These are phyloP conservation scores for Anagyrus pseudococci DNA, from an alignment of 2,888 invertebrate species.

Conservation along the genomic window DNA sequence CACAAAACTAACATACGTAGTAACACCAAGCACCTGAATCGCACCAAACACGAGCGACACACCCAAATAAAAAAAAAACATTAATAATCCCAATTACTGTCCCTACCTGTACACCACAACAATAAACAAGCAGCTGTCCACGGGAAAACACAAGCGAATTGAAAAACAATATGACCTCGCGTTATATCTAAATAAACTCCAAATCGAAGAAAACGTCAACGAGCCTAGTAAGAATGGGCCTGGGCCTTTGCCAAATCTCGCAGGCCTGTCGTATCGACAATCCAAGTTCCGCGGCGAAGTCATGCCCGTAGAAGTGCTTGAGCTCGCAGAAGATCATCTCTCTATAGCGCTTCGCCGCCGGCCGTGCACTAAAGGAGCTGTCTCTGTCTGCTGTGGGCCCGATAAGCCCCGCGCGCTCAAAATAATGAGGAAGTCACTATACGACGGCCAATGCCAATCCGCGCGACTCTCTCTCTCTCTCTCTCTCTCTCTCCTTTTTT, in stretches of 20 bases:
- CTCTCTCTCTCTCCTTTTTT: too few species aligned
- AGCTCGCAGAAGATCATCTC: conserved; percentile 21
- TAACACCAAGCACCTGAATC: too few species aligned
- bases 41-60: too few species aligned
- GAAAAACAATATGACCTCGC: background rate
- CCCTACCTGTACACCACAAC: too few species aligned
- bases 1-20: too few species aligned
- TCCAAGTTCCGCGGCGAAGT: background rate
- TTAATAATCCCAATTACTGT: too few species aligned
- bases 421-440: conserved; percentile 10
- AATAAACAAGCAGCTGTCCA: background rate
- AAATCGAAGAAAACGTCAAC: conserved; percentile 13
- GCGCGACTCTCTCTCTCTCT: too few species aligned
- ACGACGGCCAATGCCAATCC: background rate
- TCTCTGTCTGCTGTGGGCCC: background rate
- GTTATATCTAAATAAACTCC: conserved; percentile 12
- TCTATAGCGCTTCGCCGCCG: background rate
- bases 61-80: too few species aligned
- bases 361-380: background rate
- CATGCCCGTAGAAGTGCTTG: conserved; percentile 7
- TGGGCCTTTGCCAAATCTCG: background rate
- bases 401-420: background rate
- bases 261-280: background rate
- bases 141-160: background rate
- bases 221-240: background rate